Percentiles rank a stretch among this genome's conserved stretches.
Conservation (phyloP, 37 sponge, comb jelly and placozoan species). For the Halisarca cf. caerulea region DNA sequence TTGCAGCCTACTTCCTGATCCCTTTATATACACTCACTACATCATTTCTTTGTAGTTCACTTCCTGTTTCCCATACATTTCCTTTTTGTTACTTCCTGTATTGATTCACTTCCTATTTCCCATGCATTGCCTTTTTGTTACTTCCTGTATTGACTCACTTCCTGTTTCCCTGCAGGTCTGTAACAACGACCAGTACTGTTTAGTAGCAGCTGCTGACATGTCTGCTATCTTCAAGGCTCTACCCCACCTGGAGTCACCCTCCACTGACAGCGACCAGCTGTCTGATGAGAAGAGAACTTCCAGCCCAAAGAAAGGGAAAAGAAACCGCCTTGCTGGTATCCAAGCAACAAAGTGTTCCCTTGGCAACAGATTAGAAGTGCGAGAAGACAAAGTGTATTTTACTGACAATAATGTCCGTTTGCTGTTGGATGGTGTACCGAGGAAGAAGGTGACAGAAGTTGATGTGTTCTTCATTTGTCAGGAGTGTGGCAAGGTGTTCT, state of each 20-base stretch:
- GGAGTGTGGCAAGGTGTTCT: constrained; percentile 20
- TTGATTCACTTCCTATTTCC: too few relatives aligned
- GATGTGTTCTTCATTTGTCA: not conserved
- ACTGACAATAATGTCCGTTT: not conserved
- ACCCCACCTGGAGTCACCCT: not conserved
- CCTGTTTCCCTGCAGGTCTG: constrained; percentile 18
- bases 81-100: too few relatives aligned
- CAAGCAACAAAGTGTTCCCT: not conserved
- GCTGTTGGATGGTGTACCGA: not conserved
- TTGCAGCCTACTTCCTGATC: too few relatives aligned
- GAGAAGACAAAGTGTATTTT: not conserved
- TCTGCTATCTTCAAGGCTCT: not conserved
- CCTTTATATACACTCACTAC: too few relatives aligned
- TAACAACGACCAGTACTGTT: not conserved
- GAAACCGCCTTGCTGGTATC: not conserved
- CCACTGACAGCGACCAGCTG: not conserved
- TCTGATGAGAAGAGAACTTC: not conserved
- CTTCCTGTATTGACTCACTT: too few relatives aligned
- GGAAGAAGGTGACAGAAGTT: not conserved
- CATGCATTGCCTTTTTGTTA: too few relatives aligned
- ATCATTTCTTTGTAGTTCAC: too few relatives aligned
- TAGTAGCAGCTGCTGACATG: not conserved
- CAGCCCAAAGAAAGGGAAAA: not conserved
- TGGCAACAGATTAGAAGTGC: not conserved
- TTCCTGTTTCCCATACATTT: too few relatives aligned